Evolutionary conservation across 2,888 invertebrate genomes (phyloP).

Genomic region (Ormyrus nitidulus): DNA sequence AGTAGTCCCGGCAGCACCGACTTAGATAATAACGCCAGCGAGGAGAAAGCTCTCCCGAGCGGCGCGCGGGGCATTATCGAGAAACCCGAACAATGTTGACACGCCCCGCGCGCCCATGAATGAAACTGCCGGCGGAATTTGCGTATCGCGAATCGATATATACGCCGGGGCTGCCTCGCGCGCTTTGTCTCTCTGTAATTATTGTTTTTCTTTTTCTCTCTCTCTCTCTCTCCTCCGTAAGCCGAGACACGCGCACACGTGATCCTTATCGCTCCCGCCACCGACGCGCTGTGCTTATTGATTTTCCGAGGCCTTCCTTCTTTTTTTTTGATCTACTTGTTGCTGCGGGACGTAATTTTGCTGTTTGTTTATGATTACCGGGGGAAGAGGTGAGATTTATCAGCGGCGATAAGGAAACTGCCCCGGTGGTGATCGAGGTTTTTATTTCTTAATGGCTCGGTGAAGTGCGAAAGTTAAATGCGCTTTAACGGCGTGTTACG

Average conservation of each 20-base stretch:
- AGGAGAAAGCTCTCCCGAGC: too few species aligned
- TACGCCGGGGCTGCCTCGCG: neutral
- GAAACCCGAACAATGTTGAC: constrained; percentile 21
- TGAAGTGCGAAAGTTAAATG: too few species aligned
- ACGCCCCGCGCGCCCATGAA: constrained; percentile 20
- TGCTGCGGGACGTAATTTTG: neutral
- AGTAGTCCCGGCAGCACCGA: neutral
- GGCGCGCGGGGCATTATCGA: neutral
- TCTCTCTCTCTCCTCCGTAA: too few species aligned
- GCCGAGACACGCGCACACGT: neutral
- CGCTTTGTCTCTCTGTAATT: neutral
- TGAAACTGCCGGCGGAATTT: constrained; percentile 17
- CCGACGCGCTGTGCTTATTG: neutral
- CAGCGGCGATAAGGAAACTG: too few species aligned
- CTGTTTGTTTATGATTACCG: too few species aligned
- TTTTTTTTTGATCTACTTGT: constrained; percentile 6
- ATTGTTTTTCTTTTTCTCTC: neutral
- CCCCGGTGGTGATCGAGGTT: too few species aligned
- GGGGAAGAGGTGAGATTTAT: too few species aligned
- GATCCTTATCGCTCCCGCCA: constrained; percentile 2
- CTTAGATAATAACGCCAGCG: constrained; percentile 6
- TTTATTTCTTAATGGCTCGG: too few species aligned
- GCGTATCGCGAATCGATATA: neutral
- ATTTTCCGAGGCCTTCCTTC: neutral
- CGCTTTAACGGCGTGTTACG: neutral